phyloP scores from a whole-genome alignment of 2,888 invertebrate species.

The Sarcophaga subvicina region DNA sequence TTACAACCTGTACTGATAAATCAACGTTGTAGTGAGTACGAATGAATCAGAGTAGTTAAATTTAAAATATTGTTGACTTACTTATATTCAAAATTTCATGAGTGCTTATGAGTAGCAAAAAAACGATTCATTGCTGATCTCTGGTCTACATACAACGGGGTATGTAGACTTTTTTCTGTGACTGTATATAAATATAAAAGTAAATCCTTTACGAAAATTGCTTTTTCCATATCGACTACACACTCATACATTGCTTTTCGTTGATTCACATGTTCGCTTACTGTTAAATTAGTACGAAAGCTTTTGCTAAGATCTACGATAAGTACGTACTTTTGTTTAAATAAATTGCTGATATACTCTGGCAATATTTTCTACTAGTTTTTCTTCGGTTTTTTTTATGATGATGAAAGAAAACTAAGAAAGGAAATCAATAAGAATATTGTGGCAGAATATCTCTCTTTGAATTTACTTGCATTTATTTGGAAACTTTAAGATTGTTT shows the following conservation, averaged over 20 bases:
- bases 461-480: slow-evolving; percentile 58
- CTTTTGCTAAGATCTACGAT: slow-evolving; percentile 56
- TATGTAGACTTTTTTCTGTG: no score
- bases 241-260: no score
- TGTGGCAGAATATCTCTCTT: slow-evolving; percentile 16
- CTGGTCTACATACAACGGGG: no score
- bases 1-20: no score
- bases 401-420: neutral
- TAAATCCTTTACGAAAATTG: slow-evolving; percentile 58
- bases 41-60: no score
- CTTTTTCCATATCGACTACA: slow-evolving; percentile 6
- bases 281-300: slow-evolving; percentile 61
- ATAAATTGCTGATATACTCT: slow-evolving; percentile 43
- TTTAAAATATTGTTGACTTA: no score
- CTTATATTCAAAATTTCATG: no score
- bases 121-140: no score
- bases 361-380: no score
- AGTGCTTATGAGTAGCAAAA: no score
- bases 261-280: slow-evolving; percentile 24
- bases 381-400: neutral
- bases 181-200: neutral
- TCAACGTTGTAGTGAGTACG: no score
- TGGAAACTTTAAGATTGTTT: slow-evolving; percentile 50
- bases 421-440: slow-evolving; percentile 52
- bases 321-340: slow-evolving; percentile 62